These are phyloP conservation scores for Ochlodes sylvanus DNA, from an alignment of 2,888 invertebrate species.

Conservation along the genomic window DNA sequence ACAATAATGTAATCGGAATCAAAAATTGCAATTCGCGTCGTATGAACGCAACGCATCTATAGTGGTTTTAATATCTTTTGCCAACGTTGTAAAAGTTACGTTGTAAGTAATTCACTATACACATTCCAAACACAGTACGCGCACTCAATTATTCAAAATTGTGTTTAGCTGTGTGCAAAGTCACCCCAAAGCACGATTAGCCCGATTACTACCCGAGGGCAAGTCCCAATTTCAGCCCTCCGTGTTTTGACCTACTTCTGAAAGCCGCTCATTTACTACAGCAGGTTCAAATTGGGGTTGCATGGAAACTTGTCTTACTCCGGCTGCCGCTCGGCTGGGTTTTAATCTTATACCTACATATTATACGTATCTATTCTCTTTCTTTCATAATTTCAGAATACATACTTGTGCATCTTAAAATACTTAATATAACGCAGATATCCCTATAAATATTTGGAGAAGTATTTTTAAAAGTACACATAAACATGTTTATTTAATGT, in stretches of 20 bases:
- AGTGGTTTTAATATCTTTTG: no score
- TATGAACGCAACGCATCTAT: no score
- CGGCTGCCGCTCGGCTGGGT: constrained; percentile 49
- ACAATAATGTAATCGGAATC: no score
- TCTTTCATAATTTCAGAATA: constrained; percentile 13
- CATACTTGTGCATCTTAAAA: no score
- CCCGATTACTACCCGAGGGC: constrained; percentile 62
- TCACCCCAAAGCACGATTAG: constrained; percentile 44
- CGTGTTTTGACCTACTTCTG: constrained; percentile 77
- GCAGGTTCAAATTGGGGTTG: constrained; percentile 78
- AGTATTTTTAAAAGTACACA: no score
- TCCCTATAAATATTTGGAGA: no score
- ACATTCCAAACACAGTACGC: constrained; percentile 23
- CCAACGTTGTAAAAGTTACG: neutral
- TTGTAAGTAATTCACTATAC: constrained; percentile 17
- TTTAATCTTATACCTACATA: constrained; percentile 38
- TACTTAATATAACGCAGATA: no score
- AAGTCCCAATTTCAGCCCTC: constrained; percentile 80
- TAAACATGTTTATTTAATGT: no score
- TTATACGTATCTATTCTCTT: constrained; percentile 1
- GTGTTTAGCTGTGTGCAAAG: constrained; percentile 39
- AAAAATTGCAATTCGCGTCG: no score
- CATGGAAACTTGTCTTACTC: constrained; percentile 72
- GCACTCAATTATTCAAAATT: constrained; percentile 35
- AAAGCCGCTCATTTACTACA: constrained; percentile 74